phyloP scores from a whole-genome alignment of 2,888 invertebrate species.

The Chelonus formosanus region DNA sequence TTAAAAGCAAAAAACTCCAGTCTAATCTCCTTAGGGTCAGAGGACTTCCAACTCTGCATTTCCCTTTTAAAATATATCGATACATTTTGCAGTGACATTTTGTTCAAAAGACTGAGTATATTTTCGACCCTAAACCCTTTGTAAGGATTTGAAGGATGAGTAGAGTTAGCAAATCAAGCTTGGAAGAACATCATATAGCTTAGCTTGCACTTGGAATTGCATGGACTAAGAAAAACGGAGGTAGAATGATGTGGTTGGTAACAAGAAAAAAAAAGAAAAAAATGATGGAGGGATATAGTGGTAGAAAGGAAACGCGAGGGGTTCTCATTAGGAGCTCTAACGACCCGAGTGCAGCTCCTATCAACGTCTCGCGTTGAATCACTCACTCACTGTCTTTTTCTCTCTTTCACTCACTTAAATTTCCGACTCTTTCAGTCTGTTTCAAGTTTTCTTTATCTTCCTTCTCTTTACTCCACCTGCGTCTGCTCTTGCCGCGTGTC shows the following conservation, averaged over 20 bases:
- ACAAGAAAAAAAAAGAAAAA: conserved; percentile 18
- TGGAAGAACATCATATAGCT: no score
- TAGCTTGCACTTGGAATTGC: no score
- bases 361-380: conserved; percentile 51
- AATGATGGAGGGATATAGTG: conserved; percentile 23
- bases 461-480: neutral
- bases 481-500: conserved; percentile 26
- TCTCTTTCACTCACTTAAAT: conserved; percentile 33
- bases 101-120: no score
- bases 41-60: no score
- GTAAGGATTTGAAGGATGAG: no score
- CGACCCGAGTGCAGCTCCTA: conserved; percentile 60
- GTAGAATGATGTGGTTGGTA: conserved; percentile 7
- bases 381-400: conserved; percentile 42
- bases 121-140: no score
- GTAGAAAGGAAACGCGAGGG: conserved; percentile 27
- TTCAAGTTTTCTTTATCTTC: conserved; percentile 25
- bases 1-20: no score
- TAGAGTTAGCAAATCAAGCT: no score
- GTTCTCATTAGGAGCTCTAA: conserved; percentile 64
- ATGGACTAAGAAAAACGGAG: conserved; percentile 9
- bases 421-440: conserved; percentile 36
- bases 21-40: no score
- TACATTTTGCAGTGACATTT: no score
- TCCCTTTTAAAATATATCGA: no score